Conservation (phyloP, 30 jellyfish, hydroid and myxozoan species). For the Cassiopea xamachana region DNA sequence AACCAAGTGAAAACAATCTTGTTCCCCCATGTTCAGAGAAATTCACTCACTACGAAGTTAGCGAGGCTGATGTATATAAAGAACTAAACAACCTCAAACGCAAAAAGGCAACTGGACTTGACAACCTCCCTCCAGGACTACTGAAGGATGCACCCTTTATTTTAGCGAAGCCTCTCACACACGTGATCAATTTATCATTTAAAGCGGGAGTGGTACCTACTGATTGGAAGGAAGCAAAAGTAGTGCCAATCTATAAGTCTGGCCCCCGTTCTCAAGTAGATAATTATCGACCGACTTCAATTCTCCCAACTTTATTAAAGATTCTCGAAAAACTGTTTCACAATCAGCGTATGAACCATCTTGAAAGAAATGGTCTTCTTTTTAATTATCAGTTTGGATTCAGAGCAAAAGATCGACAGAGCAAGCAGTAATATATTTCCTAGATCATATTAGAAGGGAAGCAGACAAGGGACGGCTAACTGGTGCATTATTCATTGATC, state of each 20-base stretch:
- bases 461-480: not conserved
- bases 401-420: not conserved
- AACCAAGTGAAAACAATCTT: slow-evolving; percentile 49
- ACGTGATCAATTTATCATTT: slow-evolving; percentile 19
- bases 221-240: no score
- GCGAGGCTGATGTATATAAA: no score
- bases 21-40: no score
- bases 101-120: slow-evolving; percentile 59
- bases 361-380: no score
- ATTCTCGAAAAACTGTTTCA: slow-evolving; percentile 57
- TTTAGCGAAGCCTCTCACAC: not conserved
- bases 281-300: no score
- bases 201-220: no score
- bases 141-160: no score
- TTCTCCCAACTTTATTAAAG: slow-evolving; percentile 1
- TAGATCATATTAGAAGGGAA: not conserved
- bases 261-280: no score
- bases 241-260: no score
- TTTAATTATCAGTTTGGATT: not conserved
- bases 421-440: not conserved
- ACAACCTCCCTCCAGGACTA: slow-evolving; percentile 11
- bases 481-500: not conserved
- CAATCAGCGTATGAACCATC: slow-evolving; percentile 61
- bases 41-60: no score
- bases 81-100: slow-evolving; percentile 42